Conservation (phyloP, 2,797 vertebrate species). For the Poeciliopsis presidionis region DNA sequence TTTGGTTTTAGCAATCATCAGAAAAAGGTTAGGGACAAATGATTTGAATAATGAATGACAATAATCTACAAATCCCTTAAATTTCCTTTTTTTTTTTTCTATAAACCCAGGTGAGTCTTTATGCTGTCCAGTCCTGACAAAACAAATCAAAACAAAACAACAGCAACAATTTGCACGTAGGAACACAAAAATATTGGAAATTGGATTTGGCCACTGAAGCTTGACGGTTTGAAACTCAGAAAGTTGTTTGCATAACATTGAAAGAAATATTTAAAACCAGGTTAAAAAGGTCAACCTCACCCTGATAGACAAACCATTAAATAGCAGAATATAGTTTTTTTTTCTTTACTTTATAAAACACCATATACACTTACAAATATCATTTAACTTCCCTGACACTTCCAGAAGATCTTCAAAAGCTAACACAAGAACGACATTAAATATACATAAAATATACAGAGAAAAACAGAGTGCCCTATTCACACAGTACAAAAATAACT, state of each 20-base stretch:
- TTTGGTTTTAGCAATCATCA: not conserved
- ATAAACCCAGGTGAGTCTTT: not conserved
- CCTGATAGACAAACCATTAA: conserved; percentile 57
- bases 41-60: not conserved
- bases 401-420: conserved; percentile 58
- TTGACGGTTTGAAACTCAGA: conserved; percentile 11
- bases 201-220: not conserved
- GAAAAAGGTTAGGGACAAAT: not conserved
- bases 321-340: conserved; percentile 56
- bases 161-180: not conserved
- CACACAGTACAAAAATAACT: conserved; percentile 71
- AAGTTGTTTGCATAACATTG: conserved; percentile 31
- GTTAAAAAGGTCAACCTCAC: conserved; percentile 45
- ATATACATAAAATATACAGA: conserved; percentile 75
- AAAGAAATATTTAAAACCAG: conserved; percentile 44
- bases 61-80: not conserved
- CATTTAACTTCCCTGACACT: conserved; percentile 77
- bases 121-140: not conserved
- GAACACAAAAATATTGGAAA: not conserved
- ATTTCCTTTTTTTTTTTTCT: not conserved
- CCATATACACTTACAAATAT: conserved; percentile 59
- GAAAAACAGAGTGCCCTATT: conserved; percentile 59
- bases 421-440: conserved; percentile 62
- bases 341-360: conserved; percentile 62
- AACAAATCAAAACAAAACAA: not conserved